Conservation (phyloP, 2,797 vertebrate species). For the Passerculus sandwichensis region DNA sequence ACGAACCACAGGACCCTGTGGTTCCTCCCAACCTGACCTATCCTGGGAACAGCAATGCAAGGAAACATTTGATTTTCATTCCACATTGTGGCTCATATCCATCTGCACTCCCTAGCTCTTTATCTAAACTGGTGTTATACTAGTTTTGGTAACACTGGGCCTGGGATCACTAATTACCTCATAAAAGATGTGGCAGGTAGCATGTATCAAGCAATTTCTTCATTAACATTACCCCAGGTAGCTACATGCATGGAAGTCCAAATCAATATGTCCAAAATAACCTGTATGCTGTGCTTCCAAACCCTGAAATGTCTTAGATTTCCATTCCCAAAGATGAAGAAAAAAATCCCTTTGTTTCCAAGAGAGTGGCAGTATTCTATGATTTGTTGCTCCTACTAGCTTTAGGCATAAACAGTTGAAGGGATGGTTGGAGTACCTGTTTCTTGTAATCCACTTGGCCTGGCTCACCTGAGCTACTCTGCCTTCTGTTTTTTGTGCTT, state of each 20-base stretch:
- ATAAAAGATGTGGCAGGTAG: neutral
- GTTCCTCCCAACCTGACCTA: neutral
- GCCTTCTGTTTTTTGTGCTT: neutral
- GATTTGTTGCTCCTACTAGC: neutral
- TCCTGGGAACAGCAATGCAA: neutral
- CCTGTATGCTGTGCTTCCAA: neutral
- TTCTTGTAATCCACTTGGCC: neutral
- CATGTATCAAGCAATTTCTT: neutral
- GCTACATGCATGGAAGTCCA: neutral
- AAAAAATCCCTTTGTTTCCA: neutral
- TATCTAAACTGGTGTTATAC: neutral
- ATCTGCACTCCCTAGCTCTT: neutral
- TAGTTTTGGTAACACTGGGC: neutral
- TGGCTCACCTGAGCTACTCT: neutral
- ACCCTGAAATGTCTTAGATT: neutral
- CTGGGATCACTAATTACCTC: neutral
- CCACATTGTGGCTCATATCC: neutral
- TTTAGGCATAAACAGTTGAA: neutral
- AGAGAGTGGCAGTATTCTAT: neutral
- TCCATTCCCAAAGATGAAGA: neutral
- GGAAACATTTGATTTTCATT: neutral
- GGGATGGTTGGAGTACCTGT: neutral
- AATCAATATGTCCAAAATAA: neutral
- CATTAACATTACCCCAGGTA: neutral
- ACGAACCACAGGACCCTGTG: too few species aligned